Conservation (phyloP, 2,797 vertebrate species). For the Oreonectes daqikongensis region DNA sequence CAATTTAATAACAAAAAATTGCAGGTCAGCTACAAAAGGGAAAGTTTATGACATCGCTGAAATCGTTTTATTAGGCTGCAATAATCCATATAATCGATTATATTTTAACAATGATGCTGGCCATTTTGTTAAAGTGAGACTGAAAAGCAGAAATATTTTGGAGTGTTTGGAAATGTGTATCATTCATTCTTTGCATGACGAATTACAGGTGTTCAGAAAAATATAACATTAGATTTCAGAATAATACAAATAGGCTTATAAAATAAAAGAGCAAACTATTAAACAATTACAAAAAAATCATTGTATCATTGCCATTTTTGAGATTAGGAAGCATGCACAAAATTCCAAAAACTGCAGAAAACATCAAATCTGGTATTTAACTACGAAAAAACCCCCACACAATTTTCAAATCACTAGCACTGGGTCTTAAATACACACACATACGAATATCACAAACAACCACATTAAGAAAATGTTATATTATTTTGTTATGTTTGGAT, state of each 20-base stretch:
- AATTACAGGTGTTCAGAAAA: not conserved
- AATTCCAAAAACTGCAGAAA: not conserved
- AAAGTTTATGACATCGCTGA: slow-evolving; percentile 32
- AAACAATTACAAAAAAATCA: not conserved
- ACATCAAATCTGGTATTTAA: too few species aligned
- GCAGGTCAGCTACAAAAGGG: not conserved
- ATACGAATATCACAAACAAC: not conserved
- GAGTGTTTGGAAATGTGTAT: not conserved
- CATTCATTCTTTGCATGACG: not conserved
- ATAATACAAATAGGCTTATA: not conserved
- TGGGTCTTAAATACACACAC: not conserved
- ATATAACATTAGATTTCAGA: not conserved
- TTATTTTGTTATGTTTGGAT: too few species aligned
- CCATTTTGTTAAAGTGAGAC: slow-evolving; percentile 5
- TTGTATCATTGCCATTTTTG: not conserved
- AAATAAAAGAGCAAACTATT: not conserved
- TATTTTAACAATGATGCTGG: not conserved
- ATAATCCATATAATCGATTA: slow-evolving; percentile 42
- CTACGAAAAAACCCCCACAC: too few species aligned
- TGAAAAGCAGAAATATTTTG: not conserved
- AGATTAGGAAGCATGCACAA: not conserved
- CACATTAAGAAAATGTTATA: not conserved
- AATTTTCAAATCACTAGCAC: too few species aligned
- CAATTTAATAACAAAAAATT: not conserved
- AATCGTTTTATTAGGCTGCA: not conserved